phyloP scores from a whole-genome alignment of 2,797 vertebrate species.

The Saxicola maurus region DNA sequence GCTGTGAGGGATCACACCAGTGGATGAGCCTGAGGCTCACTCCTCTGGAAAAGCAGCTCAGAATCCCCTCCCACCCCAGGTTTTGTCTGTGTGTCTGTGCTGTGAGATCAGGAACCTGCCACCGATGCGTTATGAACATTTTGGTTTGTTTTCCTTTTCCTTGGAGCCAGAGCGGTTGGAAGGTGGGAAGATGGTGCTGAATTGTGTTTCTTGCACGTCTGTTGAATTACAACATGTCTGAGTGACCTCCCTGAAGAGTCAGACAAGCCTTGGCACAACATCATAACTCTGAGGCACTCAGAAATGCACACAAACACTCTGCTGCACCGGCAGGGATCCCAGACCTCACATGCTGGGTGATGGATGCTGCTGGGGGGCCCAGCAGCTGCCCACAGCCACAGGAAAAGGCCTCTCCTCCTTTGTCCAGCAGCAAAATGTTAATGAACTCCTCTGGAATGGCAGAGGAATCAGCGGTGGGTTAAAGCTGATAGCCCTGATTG shows the following conservation, averaged over 20 bases:
- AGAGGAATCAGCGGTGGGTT: background rate
- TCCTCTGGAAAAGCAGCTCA: background rate
- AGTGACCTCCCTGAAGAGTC: conserved; percentile 22
- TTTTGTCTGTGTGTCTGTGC: background rate
- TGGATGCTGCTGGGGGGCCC: background rate
- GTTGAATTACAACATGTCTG: conserved; percentile 27
- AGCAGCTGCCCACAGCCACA: background rate
- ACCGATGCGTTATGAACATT: background rate
- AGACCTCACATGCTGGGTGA: background rate
- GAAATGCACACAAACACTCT: conserved; percentile 18
- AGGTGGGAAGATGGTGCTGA: background rate
- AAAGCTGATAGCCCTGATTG: background rate
- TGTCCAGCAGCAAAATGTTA: background rate
- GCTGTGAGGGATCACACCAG: background rate
- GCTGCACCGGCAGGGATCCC: background rate
- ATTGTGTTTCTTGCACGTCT: conserved; percentile 23
- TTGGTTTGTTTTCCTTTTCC: background rate
- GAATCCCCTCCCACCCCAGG: background rate
- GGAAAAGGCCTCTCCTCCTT: background rate
- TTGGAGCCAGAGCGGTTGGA: background rate
- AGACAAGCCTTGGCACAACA: conserved; percentile 18
- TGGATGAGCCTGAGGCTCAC: rapidly evolving
- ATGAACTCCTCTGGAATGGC: background rate
- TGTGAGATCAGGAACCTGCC: background rate
- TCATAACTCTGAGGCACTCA: background rate